Evolutionary conservation across 2,797 vertebrate species (phyloP), one percentile per base, ranked within the genome.

Genomic region (Cyprinella venusta): DNA sequence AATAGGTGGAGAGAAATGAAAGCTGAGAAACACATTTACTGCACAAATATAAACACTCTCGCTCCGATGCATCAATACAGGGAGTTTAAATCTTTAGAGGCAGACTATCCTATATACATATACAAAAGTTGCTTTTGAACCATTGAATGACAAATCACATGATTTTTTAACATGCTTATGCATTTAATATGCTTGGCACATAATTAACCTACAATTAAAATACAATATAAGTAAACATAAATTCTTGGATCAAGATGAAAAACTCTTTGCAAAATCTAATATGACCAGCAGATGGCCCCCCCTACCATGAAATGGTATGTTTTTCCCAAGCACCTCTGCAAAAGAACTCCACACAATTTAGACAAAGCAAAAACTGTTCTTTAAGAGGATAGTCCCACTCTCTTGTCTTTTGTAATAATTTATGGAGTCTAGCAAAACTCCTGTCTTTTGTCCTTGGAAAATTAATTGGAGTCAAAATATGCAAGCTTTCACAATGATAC

Each of bases 281-380:
- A 0, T 84, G 59, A 78, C 95, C 96, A 95, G 93, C 92, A 94
- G 96, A 94, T 96, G 96, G 92, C 95, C 92, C 92, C 92, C 92
- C 95, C 86, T 92, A 93, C 95, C 94, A 92, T 89, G 86, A 90
- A 95, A 95, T 93, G 89, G 67, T 83, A 15, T 0, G 30, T n/a
- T 24, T 36, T 65, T 9, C 45, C 26, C 1, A 61, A 52, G 38
- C 24, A 45, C 6, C 15, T 77, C 52, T 50, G 33, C 45, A 68
- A 81, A 48, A 83, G 24, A 77, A 48, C n/a, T 40, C 45, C 6
- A 36, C 36, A 65, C 76, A 59, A 56, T 26, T 68, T 68, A 38
- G 70, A 76, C 79, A 79, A 21, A 75, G 19, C 77, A 71, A 90
- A 89, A 93, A 91, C 90, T 87, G 81, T 83, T 91, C 88, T 93